phyloP scores from a whole-genome alignment of 2,113 vertebrate species.

The Forbesichthys papilliferus region DNA sequence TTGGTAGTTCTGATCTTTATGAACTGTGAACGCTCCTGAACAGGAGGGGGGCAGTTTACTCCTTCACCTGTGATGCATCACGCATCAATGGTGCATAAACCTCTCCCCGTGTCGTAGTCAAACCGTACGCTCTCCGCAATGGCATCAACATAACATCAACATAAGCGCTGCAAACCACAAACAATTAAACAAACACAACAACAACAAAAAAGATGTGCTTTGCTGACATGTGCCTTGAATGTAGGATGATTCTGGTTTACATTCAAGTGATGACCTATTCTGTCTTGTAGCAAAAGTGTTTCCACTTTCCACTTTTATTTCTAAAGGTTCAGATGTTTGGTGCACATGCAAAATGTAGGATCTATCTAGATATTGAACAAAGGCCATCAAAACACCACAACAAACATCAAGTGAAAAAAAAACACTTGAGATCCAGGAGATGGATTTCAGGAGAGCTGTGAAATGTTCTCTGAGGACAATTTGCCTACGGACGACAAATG shows the following conservation, averaged over 20 bases:
- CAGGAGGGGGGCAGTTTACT: slow-evolving; percentile 39
- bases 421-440: slow-evolving; percentile 60
- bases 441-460: slow-evolving; percentile 66
- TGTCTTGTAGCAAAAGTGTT: slow-evolving; percentile 56
- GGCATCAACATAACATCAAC: not conserved
- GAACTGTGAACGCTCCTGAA: slow-evolving; percentile 37
- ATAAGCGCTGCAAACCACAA: slow-evolving; percentile 21
- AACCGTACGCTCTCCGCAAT: slow-evolving; percentile 8
- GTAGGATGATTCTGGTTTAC: slow-evolving; percentile 13
- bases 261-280: slow-evolving; percentile 27
- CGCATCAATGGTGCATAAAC: slow-evolving; percentile 3
- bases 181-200: slow-evolving; percentile 23
- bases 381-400: slow-evolving; percentile 74
- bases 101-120: not conserved
- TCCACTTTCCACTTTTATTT: slow-evolving; percentile 61
- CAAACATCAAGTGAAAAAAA: slow-evolving; percentile 62
- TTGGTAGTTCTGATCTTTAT: slow-evolving; percentile 41
- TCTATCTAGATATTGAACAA: slow-evolving; percentile 77
- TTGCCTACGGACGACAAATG: slow-evolving; percentile 73
- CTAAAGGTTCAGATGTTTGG: slow-evolving; percentile 62
- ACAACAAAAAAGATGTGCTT: not conserved
- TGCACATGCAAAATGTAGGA: slow-evolving; percentile 57
- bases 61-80: slow-evolving; percentile 28
- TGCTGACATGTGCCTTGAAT: not conserved
- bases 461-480: slow-evolving; percentile 73